Percentiles rank a stretch among this genome's conserved stretches.
Conservation (phyloP, 2,797 vertebrate genomes). For the Propithecus perrieri region DNA sequence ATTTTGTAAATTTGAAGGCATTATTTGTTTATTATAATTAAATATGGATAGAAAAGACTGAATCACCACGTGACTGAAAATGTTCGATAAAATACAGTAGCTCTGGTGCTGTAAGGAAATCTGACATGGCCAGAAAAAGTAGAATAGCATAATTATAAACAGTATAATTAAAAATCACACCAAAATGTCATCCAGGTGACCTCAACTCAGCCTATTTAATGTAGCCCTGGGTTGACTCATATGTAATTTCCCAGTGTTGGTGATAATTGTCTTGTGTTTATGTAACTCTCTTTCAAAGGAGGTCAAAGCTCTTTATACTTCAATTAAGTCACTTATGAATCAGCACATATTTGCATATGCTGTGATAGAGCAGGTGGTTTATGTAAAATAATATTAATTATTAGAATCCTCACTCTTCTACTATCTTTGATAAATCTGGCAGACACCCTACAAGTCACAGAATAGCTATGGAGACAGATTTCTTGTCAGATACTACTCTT, state of each 20-base stretch:
- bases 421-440: neutral
- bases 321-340: neutral
- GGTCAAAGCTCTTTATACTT: slow-evolving; percentile 19
- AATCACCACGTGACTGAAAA: neutral
- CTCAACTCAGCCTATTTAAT: neutral
- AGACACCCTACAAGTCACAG: neutral
- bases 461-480: neutral
- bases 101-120: neutral
- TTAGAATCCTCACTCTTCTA: neutral
- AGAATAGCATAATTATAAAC: neutral
- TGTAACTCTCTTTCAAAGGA: neutral
- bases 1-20: neutral
- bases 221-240: neutral
- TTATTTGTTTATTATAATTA: neutral
- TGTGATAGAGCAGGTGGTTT: neutral
- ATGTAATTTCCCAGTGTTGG: neutral
- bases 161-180: neutral
- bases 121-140: neutral
- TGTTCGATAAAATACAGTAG: neutral
- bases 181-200: neutral
- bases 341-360: neutral
- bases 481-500: neutral
- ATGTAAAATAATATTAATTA: slow-evolving; percentile 12
- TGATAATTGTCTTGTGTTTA: neutral
- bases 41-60: neutral